Evolutionary conservation across 2,797 vertebrate species (phyloP).

Genomic region (Geotrypetes seraphini): DNA sequence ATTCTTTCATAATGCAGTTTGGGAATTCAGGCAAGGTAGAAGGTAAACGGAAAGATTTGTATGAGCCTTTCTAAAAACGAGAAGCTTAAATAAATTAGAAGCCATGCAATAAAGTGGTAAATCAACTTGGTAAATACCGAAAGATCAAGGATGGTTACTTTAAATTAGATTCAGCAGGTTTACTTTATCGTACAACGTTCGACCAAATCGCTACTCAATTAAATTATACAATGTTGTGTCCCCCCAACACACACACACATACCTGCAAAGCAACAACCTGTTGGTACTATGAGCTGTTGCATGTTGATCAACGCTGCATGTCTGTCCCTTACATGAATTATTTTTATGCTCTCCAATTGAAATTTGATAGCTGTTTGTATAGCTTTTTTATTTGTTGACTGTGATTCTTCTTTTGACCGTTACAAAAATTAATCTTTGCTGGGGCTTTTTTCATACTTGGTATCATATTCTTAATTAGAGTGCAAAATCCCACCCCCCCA

Average conservation of each 20-base stretch:
- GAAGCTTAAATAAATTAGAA: conserved; percentile 27
- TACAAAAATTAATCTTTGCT: conserved; percentile 7
- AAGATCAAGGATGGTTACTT: conserved; percentile 19
- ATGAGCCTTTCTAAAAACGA: conserved; percentile 14
- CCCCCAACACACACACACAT: too few relatives aligned
- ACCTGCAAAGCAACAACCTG: conserved; percentile 15
- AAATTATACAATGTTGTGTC: conserved; percentile 33
- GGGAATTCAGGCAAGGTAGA: conserved; percentile 1
- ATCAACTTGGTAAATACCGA: conserved; percentile 18
- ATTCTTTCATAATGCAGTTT: conserved; percentile 13
- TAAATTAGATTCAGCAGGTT: conserved; percentile 24
- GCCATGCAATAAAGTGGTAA: conserved; percentile 7
- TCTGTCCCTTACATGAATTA: conserved; percentile 20
- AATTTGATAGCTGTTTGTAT: conserved; percentile 6
- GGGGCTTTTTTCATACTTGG: conserved; percentile 1
- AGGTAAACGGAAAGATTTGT: conserved; percentile 2
- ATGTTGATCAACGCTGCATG: conserved; percentile 25
- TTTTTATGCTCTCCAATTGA: conserved; percentile 5
- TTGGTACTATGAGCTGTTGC: conserved; percentile 6
- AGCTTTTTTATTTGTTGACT: conserved; percentile 6
- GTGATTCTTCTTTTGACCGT: too few relatives aligned
- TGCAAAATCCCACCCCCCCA: too few relatives aligned
- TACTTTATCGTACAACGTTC: conserved; percentile 29
- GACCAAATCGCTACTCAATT: conserved; percentile 33
- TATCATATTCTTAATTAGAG: too few relatives aligned